These are phyloP conservation scores for Molossus molossus DNA, from an alignment of 2,797 vertebrate species.

Conservation along the genomic window DNA sequence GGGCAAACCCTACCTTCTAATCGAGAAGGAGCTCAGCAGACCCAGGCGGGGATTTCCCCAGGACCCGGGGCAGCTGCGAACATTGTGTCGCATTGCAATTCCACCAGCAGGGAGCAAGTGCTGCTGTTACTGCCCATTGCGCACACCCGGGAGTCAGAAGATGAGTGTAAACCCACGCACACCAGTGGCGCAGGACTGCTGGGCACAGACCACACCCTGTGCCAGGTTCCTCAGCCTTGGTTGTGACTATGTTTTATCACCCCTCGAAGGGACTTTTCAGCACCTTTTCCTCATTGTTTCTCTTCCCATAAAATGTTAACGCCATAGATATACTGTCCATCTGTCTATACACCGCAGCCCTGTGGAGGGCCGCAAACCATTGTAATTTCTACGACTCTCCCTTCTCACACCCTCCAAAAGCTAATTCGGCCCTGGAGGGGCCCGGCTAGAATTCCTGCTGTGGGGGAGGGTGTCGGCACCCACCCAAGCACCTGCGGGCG, in stretches of 20 bases:
- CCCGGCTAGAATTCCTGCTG: neutral
- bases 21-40: neutral
- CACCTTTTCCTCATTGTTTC: neutral
- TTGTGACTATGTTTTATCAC: neutral
- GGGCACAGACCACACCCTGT: neutral
- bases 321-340: neutral
- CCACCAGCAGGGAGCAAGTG: neutral
- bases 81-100: neutral
- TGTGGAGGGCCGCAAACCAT: neutral
- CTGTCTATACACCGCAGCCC: neutral
- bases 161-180: neutral
- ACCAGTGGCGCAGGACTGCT: neutral
- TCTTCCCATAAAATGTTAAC: neutral
- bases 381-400: neutral
- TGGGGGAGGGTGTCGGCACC: neutral
- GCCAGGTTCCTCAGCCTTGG: neutral
- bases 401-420: neutral
- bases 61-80: neutral
- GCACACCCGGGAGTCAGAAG: neutral
- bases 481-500: neutral
- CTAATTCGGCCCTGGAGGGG: neutral
- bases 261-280: neutral
- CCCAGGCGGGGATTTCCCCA: neutral
- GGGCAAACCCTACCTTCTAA: neutral
- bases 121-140: neutral